Base-by-base conservation (phyloP, 2,797 vertebrate genomes). In the Rhynchotus rufescens region DNA sequence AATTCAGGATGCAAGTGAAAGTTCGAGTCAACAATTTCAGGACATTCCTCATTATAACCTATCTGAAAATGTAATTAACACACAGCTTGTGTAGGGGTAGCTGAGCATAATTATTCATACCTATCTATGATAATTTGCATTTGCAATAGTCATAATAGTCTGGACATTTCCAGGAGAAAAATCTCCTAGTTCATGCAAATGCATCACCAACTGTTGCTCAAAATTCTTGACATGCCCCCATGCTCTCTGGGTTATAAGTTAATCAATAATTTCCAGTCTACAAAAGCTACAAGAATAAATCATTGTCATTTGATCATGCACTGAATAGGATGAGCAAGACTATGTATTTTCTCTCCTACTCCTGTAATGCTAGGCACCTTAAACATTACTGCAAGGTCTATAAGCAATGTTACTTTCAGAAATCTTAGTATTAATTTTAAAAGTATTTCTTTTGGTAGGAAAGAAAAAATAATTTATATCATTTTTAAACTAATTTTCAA, bases 11-110 rank as follows among this genome's bases (percentile, higher is more conserved):
- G 14, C 42, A 73, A 66, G 23, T 25, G 36, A 57, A 88, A 87
- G 67, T 62, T 90, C 64, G 85, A 21, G 71, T 61, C 62, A 52
- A 5, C 26, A 28, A 25, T 84, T 94, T 79, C 54, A 74, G 34
- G 68, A 65, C 25, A 54, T 57, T 60, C 49, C 85, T 86, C 79
- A 59, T 72, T 61, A 71, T 12, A 89, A 61, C 21, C 51, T 87
- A 57, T 25, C 10, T 85, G 94, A 95, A 95, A 86, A 93, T 71
- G 36, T 22, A 76, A 95, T 79, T 89, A 82, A 80, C 23, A 69
- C 72, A 84, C 25, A 32, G 38, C 73, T 90, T 84, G 75, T 0
- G 0, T 45, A 79, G 74, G 69, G 86, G 59, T 86, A 87, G 87
- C 81, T 84, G 44, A 69, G 34, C 66, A 73, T 80, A 51, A 90